phyloP scores from a whole-genome alignment of 2,797 vertebrate species.

The Sebastes itinus region DNA sequence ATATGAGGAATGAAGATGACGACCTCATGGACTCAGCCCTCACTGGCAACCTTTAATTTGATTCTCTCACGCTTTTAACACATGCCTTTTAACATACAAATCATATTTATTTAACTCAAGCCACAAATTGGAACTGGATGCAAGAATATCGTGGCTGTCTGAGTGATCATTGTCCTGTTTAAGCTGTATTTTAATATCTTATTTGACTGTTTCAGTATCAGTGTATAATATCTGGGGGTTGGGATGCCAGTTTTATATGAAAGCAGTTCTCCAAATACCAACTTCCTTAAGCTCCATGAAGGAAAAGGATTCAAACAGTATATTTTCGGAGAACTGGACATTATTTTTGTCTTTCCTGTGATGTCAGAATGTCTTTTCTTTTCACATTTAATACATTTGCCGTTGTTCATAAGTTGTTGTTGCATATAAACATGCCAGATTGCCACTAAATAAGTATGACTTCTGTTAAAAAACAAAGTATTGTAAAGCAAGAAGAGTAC shows the following conservation, averaged over 20 bases:
- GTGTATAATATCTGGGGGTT: neutral
- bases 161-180: constrained; percentile 22
- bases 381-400: neutral
- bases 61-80: constrained; percentile 28
- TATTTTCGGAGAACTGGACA: constrained; percentile 30
- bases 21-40: constrained; percentile 98
- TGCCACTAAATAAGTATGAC: constrained; percentile 36
- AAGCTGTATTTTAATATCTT: constrained; percentile 49
- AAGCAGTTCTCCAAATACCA: neutral
- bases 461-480: constrained; percentile 35
- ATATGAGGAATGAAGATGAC: constrained; percentile 94
- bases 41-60: constrained; percentile 87
- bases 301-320: constrained; percentile 35
- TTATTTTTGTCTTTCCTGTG: constrained; percentile 26
- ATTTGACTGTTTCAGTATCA: constrained; percentile 38
- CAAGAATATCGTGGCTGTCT: neutral
- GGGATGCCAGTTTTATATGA: constrained; percentile 15
- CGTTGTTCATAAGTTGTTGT: neutral
- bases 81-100: constrained; percentile 55
- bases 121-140: constrained; percentile 20
- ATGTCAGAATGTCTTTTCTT: constrained; percentile 21
- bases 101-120: constrained; percentile 68
- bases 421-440: constrained; percentile 8
- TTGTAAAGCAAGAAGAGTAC: constrained; percentile 54
- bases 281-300: constrained; percentile 21